These are phyloP conservation scores for Sminthurinus aureus DNA, from an alignment of 2,888 invertebrate species.

Conservation along the genomic window DNA sequence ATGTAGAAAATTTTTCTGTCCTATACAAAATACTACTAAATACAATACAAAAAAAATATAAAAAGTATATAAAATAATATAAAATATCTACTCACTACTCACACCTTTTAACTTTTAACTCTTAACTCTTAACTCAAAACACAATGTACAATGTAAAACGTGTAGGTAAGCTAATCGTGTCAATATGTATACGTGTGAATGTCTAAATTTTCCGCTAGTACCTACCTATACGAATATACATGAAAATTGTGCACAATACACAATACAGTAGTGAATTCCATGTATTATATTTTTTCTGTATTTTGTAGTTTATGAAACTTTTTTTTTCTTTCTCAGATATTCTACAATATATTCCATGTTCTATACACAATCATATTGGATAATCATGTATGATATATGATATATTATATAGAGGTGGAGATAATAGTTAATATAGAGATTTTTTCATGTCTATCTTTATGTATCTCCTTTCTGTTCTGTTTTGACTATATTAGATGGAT, in stretches of 20 bases:
- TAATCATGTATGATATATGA: not conserved
- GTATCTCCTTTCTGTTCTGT: not conserved
- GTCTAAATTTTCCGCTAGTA: too few species aligned
- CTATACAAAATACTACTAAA: too few species aligned
- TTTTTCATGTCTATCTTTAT: not conserved
- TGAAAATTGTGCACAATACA: not conserved
- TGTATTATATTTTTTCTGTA: not conserved
- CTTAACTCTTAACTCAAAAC: not conserved
- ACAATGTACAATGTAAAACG: not conserved
- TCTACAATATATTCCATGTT: not conserved
- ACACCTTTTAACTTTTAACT: too few species aligned
- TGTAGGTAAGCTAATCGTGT: not conserved
- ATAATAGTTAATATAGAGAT: too few species aligned
- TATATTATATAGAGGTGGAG: too few species aligned
- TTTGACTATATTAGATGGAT: not conserved
- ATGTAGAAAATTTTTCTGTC: too few species aligned
- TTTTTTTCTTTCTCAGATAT: not conserved
- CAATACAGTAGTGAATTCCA: not conserved
- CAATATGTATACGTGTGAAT: not conserved
- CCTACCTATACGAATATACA: not conserved
- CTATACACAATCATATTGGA: not conserved
- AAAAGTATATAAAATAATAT: too few species aligned
- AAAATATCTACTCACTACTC: too few species aligned
- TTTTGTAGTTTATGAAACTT: constrained; percentile 7
- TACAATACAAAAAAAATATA: too few species aligned